A percentile compares a stretch with the other conserved stretches of the same genome.
phyloP scores from a whole-genome alignment of 2,113 vertebrate genomes.

The Sylvia atricapilla region DNA sequence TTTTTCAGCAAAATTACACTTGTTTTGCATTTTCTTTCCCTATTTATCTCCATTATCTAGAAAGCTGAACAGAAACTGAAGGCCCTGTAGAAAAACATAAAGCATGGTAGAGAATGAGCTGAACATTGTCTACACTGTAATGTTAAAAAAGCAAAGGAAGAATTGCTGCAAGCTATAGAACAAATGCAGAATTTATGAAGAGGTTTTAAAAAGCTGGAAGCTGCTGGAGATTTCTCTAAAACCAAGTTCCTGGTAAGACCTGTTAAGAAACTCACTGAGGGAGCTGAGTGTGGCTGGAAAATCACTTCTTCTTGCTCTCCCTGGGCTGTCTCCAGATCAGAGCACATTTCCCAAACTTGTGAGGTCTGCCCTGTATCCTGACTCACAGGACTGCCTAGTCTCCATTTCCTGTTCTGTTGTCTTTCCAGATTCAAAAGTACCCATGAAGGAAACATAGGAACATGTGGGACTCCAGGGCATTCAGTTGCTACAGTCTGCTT shows the following conservation, averaged over 20 bases:
- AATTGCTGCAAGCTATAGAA: not conserved
- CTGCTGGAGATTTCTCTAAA: not conserved
- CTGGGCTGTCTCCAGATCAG: not conserved
- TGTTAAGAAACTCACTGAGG: not conserved
- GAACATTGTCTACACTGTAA: not conserved
- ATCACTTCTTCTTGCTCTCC: not conserved
- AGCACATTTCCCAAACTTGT: not conserved
- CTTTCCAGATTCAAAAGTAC: not conserved
- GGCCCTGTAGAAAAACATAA: not conserved
- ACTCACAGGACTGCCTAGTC: fast-evolving
- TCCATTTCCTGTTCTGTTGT: not conserved
- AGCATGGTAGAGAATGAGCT: not conserved
- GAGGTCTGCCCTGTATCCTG: not conserved
- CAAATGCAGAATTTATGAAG: not conserved
- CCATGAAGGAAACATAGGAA: not conserved
- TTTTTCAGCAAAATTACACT: not conserved
- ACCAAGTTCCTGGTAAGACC: not conserved
- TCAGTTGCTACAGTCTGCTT: not conserved
- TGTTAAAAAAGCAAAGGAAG: not conserved
- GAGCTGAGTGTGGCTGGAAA: not conserved
- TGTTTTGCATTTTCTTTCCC: not conserved
- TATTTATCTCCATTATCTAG: not conserved
- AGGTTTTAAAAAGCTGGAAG: not conserved
- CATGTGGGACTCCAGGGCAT: not conserved
- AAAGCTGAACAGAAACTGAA: not conserved